Conservation (phyloP, 2,797 vertebrate species). For the Bradypodion ventrale region DNA sequence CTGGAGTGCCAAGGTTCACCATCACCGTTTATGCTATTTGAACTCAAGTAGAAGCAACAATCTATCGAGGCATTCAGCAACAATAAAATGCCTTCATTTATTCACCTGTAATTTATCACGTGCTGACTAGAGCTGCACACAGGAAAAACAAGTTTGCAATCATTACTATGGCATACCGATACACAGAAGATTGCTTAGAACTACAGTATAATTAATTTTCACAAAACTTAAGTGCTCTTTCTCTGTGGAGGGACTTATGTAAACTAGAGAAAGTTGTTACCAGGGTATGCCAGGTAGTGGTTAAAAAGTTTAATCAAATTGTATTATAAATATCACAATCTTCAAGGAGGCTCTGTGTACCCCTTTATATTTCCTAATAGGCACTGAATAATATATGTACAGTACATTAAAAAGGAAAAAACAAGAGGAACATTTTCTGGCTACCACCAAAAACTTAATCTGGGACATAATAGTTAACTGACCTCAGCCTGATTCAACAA, state of each 20-base stretch:
- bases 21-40: no score
- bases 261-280: background rate
- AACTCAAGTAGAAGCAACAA: background rate
- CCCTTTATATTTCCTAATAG: constrained; percentile 45
- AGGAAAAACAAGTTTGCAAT: constrained; percentile 7
- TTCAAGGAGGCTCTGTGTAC: no score
- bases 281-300: no score
- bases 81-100: background rate
- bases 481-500: background rate
- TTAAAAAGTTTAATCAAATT: no score
- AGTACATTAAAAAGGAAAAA: constrained; percentile 17
- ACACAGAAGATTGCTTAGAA: no score
- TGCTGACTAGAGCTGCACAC: background rate
- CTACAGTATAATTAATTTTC: constrained; percentile 2
- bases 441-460: background rate
- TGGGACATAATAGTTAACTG: background rate
- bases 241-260: background rate
- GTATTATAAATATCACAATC: no score
- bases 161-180: background rate
- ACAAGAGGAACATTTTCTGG: no score
- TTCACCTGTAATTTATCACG: background rate
- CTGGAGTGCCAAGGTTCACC: no score
- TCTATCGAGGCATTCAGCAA: background rate
- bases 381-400: constrained; percentile 40
- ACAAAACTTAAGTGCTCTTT: background rate